A percentile compares a stretch with the other conserved stretches of the same genome.
Conservation (phyloP, 2,888 invertebrate genomes). For the Halictus ligatus region DNA sequence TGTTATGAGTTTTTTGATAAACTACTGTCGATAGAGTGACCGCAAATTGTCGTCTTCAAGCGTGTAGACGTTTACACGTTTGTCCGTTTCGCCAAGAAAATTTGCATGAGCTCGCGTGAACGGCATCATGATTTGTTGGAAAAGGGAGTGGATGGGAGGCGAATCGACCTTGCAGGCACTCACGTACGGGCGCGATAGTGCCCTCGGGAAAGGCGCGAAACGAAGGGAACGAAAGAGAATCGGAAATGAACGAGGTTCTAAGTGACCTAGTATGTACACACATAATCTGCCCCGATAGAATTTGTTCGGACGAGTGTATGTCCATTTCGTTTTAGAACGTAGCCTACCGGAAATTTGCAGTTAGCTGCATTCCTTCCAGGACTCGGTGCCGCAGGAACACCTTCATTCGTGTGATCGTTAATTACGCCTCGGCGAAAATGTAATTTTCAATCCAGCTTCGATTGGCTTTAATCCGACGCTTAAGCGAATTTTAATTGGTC, state of each 20-base stretch:
- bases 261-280: constrained; percentile 29
- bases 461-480: constrained; percentile 52
- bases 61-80: constrained; percentile 37
- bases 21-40: neutral
- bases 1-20: too few relatives aligned
- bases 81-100: constrained; percentile 33
- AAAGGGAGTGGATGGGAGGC: constrained; percentile 1
- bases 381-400: constrained; percentile 64
- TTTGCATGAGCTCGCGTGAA: constrained; percentile 45
- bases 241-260: constrained; percentile 44
- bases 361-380: constrained; percentile 80
- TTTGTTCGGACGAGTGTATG: constrained; percentile 58
- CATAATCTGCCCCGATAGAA: constrained; percentile 31
- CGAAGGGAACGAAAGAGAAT: constrained; percentile 48
- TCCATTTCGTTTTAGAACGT: constrained; percentile 67
- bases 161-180: constrained; percentile 35
- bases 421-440: constrained; percentile 62
- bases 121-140: constrained; percentile 27
- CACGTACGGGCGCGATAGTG: constrained; percentile 18
- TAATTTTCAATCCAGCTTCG: constrained; percentile 59
- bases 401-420: constrained; percentile 62
- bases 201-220: constrained; percentile 38
- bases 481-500: constrained; percentile 50
- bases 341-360: constrained; percentile 81
- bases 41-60: neutral